These are phyloP conservation scores for Petroica traversi DNA, from an alignment of 2,113 vertebrate genomes.

Conservation along the genomic window DNA sequence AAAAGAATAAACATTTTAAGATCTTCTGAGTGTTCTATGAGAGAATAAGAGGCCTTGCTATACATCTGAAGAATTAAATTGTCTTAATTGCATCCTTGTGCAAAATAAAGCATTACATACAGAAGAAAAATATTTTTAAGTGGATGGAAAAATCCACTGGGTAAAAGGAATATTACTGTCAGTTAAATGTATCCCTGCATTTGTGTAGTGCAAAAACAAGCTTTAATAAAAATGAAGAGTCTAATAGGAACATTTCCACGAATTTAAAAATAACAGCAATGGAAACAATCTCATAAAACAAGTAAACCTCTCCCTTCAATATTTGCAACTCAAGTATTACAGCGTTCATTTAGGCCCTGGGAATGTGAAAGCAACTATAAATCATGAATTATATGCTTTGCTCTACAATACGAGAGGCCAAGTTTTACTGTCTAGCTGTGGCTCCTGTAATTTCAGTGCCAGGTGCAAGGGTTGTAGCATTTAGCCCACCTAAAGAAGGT, in stretches of 20 bases:
- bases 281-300: slow-evolving; percentile 41
- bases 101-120: slow-evolving; percentile 39
- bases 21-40: neutral
- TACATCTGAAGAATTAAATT: slow-evolving; percentile 17
- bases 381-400: slow-evolving; percentile 2
- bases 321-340: neutral
- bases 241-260: slow-evolving; percentile 29
- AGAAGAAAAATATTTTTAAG: slow-evolving; percentile 40
- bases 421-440: neutral
- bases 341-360: neutral
- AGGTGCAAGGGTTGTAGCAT: neutral
- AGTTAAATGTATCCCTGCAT: neutral
- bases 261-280: slow-evolving; percentile 39
- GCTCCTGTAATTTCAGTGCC: neutral
- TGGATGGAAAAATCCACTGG: slow-evolving; percentile 42
- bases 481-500: neutral
- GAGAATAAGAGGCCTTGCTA: neutral
- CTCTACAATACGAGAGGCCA: neutral
- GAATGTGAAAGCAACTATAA: slow-evolving; percentile 7
- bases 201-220: slow-evolving; percentile 21
- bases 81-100: slow-evolving; percentile 55
- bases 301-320: slow-evolving; percentile 17
- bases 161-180: slow-evolving; percentile 35
- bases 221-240: slow-evolving; percentile 34
- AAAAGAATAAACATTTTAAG: slow-evolving; percentile 35